Conservation (phyloP, 1,140 invertebrate species). For the Lordiphosa stackelbergi region DNA sequence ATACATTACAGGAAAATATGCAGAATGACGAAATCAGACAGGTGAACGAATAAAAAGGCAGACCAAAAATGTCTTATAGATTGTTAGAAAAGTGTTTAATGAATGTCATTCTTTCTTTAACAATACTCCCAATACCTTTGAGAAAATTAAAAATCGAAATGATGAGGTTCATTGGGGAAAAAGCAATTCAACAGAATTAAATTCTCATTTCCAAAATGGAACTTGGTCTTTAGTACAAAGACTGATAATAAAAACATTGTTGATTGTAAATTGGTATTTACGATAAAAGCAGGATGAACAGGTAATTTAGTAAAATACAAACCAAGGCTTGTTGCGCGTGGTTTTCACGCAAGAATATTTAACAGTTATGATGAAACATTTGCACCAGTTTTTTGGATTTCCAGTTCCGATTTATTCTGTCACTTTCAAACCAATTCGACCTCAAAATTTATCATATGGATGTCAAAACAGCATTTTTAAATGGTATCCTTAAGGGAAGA, state of each 20-base stretch:
- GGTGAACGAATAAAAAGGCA: conserved; percentile 5
- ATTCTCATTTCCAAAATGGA: conserved; percentile 11
- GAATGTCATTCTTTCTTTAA: conserved; percentile 4
- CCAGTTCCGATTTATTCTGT: not conserved
- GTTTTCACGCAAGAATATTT: conserved; percentile 68
- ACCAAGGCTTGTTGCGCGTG: conserved; percentile 77
- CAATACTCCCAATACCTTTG: conserved; percentile 6
- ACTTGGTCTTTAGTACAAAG: conserved; percentile 12
- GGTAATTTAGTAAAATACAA: conserved; percentile 54
- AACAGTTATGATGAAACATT: conserved; percentile 61
- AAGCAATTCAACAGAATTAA: conserved; percentile 16
- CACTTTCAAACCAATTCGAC: conserved; percentile 33
- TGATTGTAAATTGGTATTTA: conserved; percentile 8
- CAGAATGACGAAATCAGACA: conserved; percentile 2
- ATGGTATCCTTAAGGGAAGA: conserved; percentile 74
- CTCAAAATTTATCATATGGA: conserved; percentile 65
- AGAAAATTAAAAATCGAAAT: conserved; percentile 3
- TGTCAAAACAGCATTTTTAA: conserved; percentile 74
- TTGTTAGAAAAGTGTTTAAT: conserved; percentile 5
- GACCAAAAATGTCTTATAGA: conserved; percentile 6
- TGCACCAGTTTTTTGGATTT: conserved; percentile 2
- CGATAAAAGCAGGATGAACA: conserved; percentile 8
- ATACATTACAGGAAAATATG: conserved; percentile 1
- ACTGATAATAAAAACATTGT: conserved; percentile 4
- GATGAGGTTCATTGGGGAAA: conserved; percentile 7